These are phyloP conservation scores for Carassius carassius DNA, from an alignment of 2,113 vertebrate species.

Conservation along the genomic window DNA sequence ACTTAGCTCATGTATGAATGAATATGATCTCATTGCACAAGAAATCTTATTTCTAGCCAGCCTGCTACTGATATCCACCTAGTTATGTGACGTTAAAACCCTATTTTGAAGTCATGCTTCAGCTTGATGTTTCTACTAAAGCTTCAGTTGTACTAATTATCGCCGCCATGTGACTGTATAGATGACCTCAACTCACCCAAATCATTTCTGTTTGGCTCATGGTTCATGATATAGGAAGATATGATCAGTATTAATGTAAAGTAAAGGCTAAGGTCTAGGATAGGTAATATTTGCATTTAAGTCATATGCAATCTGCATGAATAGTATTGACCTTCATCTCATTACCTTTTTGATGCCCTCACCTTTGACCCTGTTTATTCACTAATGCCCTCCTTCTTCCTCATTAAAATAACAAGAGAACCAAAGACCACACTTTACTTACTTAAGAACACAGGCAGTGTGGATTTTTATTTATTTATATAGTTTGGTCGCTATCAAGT, in stretches of 20 bases:
- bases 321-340: constrained; percentile 13
- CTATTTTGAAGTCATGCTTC: constrained; percentile 8
- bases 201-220: neutral
- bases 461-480: constrained; percentile 22
- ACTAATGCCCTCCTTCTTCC: constrained; percentile 21
- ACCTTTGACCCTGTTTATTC: constrained; percentile 37
- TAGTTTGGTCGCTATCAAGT: constrained; percentile 25
- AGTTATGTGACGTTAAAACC: neutral
- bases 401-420: constrained; percentile 19
- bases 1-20: neutral
- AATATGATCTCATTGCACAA: neutral
- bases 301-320: neutral
- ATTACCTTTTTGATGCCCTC: constrained; percentile 25
- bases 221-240: neutral
- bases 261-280: neutral
- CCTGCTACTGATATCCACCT: neutral
- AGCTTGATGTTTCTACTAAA: neutral
- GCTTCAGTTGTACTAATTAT: neutral
- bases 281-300: neutral
- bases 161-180: neutral
- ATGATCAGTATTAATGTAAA: constrained; percentile 2
- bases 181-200: neutral
- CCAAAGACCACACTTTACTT: neutral
- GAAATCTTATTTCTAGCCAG: neutral
- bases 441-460: constrained; percentile 19